Base-by-base conservation (phyloP, 1,140 invertebrate species). In the Lethocerus indicus region DNA sequence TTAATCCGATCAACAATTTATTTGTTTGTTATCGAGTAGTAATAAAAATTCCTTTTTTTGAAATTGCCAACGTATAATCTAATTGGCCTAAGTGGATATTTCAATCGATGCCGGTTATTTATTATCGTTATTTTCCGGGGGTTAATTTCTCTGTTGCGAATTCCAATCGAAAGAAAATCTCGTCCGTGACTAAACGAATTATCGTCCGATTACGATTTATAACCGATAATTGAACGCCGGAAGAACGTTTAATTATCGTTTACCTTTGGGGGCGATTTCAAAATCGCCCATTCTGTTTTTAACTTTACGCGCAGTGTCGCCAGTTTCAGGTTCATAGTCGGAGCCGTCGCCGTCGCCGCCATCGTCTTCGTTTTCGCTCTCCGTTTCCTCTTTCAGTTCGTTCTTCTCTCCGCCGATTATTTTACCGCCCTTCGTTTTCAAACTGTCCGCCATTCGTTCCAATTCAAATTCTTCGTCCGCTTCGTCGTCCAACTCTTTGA, bases 401-500 rank as follows among this genome's bases (percentile, higher is more conserved):
- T 36, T 25, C 25, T 59, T 52, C 5, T 70, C 63, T 36, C 75
- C 69, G 16, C 69, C 69, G 36, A 74, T 62, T 47, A 72, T 67
- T 56, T 67, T 69, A 1, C 71, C 72, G 26, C 83, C 82, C 64
- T 83, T 82, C 58, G 76, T 74, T 56, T 81, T 79, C 59, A 76
- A 81, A 26, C 74, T 71, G 56, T 81, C 74, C 2, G 75, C 74
- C 63, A 90, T 73, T 62, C 76, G 76, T 59, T 90, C 82, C 49
- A 94, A 69, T 66, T 94, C 90, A 25, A 79, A 74, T 60, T 88
- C 87, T 64, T 91, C 87, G 63, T 88, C 84, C 39, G 78, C 78
- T 44, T 90, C 83, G 52, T 76, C 69, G 55, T 83, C 78, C 28
- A 91, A 64, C 57, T 83, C 75, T 61, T 87, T 83, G 60, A 96